Conservation (phyloP, 2,888 invertebrate genomes). For the Portevinia maculata region DNA sequence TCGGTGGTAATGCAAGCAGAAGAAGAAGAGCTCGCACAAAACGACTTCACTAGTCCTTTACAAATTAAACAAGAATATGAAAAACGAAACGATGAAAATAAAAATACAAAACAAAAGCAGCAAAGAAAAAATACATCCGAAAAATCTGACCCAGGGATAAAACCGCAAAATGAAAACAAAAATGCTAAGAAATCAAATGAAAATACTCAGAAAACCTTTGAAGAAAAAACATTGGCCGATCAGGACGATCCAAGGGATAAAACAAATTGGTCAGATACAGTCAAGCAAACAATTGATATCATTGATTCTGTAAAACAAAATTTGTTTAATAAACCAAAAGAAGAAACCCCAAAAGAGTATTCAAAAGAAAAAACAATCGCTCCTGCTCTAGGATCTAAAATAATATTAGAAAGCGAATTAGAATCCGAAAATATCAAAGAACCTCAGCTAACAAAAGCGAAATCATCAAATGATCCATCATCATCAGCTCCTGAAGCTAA, state of each 20-base stretch:
- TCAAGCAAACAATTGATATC: conserved; percentile 14
- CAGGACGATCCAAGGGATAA: not conserved
- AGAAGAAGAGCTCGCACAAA: conserved; percentile 53
- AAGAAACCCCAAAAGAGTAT: not conserved
- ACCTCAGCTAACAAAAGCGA: too few species aligned
- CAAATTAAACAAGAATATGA: not conserved
- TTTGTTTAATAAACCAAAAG: not conserved
- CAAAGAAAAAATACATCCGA: conserved; percentile 20
- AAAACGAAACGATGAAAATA: conserved; percentile 2
- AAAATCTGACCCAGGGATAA: not conserved
- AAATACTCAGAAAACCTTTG: not conserved
- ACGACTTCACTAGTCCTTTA: conserved; percentile 50
- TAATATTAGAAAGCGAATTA: too few species aligned
- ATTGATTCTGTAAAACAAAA: conserved; percentile 25
- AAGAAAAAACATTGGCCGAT: not conserved
- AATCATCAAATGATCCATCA: too few species aligned
- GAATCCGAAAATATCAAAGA: too few species aligned
- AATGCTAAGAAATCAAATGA: not conserved
- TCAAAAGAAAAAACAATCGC: conserved; percentile 67
- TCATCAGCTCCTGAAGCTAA: too few species aligned
- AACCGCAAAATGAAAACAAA: conserved; percentile 14
- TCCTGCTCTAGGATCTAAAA: conserved; percentile 24
- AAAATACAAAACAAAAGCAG: conserved; percentile 15
- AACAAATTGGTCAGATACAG: not conserved
- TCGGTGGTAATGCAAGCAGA: conserved; percentile 56